These are phyloP conservation scores for Colletes collaris DNA, from an alignment of 2,888 invertebrate species.

Conservation along the genomic window DNA sequence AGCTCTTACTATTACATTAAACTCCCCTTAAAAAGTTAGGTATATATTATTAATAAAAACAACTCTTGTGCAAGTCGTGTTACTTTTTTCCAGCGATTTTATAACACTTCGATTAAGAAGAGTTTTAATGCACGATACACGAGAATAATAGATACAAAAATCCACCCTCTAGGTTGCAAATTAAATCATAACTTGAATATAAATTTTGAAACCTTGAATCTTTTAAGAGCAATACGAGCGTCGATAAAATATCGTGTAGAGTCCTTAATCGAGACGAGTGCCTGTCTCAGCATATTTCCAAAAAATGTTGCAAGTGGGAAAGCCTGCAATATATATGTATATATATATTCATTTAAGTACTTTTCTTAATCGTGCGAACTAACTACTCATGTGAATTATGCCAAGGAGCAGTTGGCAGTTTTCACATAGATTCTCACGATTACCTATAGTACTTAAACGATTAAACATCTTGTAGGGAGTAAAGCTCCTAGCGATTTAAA, in stretches of 20 bases:
- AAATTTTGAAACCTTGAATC: constrained; percentile 79
- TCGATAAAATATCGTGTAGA: constrained; percentile 75
- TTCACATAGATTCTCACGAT: too few species aligned
- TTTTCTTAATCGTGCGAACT: background rate
- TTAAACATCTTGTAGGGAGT: background rate
- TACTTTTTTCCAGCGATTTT: background rate
- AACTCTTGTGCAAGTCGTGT: constrained; percentile 24
- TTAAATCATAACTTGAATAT: constrained; percentile 12
- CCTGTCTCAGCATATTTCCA: constrained; percentile 75
- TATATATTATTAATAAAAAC: constrained; percentile 50
- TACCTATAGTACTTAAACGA: too few species aligned
- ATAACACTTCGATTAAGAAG: too few species aligned
- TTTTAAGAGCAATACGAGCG: constrained; percentile 75
- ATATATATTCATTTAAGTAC: constrained; percentile 41
- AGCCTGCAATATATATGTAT: constrained; percentile 73
- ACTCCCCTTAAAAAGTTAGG: constrained; percentile 14
- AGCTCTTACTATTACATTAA: constrained; percentile 30
- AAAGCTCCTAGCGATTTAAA: background rate
- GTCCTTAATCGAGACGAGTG: constrained; percentile 74
- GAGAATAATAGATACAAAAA: constrained; percentile 50
- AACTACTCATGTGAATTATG: too few species aligned
- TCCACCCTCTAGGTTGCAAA: constrained; percentile 11
- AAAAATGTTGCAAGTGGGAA: constrained; percentile 77
- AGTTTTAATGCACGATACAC: constrained; percentile 20
- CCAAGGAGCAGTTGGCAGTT: too few species aligned